Evolutionary conservation across 2,113 vertebrate species (phyloP), one percentile per base, ranked within the genome.

Genomic region (Tichodroma muraria): DNA sequence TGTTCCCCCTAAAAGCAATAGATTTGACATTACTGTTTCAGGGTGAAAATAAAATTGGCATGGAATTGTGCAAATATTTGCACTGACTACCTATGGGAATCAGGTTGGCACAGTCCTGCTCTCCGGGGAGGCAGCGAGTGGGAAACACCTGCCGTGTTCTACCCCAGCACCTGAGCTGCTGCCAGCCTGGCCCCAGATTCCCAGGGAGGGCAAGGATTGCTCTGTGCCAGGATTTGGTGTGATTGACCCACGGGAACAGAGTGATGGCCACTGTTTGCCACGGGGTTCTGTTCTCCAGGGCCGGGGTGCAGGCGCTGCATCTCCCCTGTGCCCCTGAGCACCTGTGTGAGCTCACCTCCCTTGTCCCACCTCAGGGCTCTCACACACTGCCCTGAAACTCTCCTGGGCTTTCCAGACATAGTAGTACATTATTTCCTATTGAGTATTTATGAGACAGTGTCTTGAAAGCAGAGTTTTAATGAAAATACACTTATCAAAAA

Each of bases 391-490:
- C 23, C 21, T 6, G 2, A 31, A 50, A 31, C 49, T 19, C 60
- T 37, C 65, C 77, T 12, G 6, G 28, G 13, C 38, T 52, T 38
- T 23, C 27, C 13, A 40, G 31, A 52, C 35, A 38, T 11, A 37
- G 28, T 3, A 49, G 44, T 64, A 85, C 25, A 8, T 56, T 65
- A 44, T 76, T 86, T 84, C 68, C 77, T 73, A 14, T 35, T 88
- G 77, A 79, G 83, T 89, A 89, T 94, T 93, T 88, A 83, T 93
- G 86, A 97, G 60, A 35, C 24, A 23, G 19, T 71, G 88, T 93
- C 84, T n/a, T 89, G 69, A 94, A 95, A 95, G 93, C 61, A 69
- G 87, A 59, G 54, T 80, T 92, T 85, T 85, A 90, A 68, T 96
- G 89, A 93, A 95, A 85, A 88, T 78, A 63, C 28, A 45, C 68